phyloP scores from a whole-genome alignment of 2,797 vertebrate genomes.

The Silurus lanzhouensis region DNA sequence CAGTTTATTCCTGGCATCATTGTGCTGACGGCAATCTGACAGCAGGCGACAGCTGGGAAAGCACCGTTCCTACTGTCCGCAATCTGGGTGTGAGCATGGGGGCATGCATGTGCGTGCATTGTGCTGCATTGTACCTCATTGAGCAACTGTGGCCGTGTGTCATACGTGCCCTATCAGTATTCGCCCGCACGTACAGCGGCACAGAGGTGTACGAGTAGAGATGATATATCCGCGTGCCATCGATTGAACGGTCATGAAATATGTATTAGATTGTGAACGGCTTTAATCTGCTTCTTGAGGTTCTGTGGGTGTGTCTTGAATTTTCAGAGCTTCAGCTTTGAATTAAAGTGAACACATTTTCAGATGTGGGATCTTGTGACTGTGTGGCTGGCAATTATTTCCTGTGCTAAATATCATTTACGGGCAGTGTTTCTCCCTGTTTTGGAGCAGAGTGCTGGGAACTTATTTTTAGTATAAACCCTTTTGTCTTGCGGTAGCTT shows the following conservation, averaged over 20 bases:
- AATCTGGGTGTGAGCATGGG: conserved; percentile 30
- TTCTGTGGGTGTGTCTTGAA: not conserved
- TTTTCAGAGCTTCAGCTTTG: not conserved
- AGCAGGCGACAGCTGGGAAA: conserved; percentile 64
- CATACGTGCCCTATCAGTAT: conserved; percentile 6
- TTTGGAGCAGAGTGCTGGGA: conserved; percentile 6
- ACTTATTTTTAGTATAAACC: conserved; percentile 4
- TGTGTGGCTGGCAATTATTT: conserved; percentile 2
- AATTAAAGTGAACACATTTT: not conserved
- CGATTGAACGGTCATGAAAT: conserved; percentile 19
- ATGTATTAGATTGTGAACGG: not conserved
- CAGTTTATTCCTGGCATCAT: conserved; percentile 58
- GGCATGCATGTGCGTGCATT: conserved; percentile 25
- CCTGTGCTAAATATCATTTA: conserved; percentile 1
- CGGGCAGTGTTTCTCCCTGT: not conserved
- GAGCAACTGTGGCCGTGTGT: conserved; percentile 29
- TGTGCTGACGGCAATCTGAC: conserved; percentile 68
- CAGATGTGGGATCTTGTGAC: conserved; percentile 5
- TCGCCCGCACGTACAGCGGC: not conserved
- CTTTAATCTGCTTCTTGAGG: not conserved
- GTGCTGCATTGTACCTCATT: conserved; percentile 26
- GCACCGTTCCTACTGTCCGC: conserved; percentile 46
- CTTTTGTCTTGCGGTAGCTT: not conserved
- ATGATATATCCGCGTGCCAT: conserved; percentile 2
- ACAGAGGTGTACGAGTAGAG: not conserved